Evolutionary conservation across 2,113 vertebrate genomes (phyloP).

Genomic region (Oryzias celebensis): DNA sequence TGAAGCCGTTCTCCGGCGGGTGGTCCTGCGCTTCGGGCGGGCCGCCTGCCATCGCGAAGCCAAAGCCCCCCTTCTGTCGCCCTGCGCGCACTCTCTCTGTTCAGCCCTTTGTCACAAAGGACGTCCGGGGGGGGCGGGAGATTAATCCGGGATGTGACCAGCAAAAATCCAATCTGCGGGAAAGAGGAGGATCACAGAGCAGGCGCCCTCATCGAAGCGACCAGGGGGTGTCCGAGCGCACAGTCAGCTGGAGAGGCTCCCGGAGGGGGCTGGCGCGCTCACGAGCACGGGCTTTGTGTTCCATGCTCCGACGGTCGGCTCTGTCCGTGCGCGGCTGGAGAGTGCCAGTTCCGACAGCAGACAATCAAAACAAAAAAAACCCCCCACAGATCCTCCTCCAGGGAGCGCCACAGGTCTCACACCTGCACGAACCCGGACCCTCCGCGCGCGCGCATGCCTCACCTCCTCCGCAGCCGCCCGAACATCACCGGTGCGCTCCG

Average conservation of each 20-base stretch:
- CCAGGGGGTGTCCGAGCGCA: slow-evolving; percentile 38
- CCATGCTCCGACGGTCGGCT: slow-evolving; percentile 50
- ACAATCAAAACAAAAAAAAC: too few species aligned
- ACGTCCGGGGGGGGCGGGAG: slow-evolving; percentile 24
- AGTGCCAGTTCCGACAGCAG: slow-evolving; percentile 32
- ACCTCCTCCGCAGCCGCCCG: neutral
- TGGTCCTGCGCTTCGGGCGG: slow-evolving; percentile 70
- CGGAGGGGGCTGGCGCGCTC: slow-evolving; percentile 40
- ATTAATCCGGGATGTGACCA: slow-evolving; percentile 36
- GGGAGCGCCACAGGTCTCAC: slow-evolving; percentile 69
- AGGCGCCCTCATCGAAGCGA: slow-evolving; percentile 32
- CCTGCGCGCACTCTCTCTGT: slow-evolving; percentile 31
- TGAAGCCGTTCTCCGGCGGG: slow-evolving; percentile 77
- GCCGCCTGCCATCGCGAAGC: slow-evolving; percentile 72
- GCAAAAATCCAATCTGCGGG: slow-evolving; percentile 25
- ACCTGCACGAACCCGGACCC: slow-evolving; percentile 64
- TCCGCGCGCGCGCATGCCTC: slow-evolving; percentile 48
- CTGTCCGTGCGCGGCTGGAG: slow-evolving; percentile 53
- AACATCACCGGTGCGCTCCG: slow-evolving; percentile 10
- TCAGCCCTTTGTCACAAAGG: slow-evolving; percentile 66
- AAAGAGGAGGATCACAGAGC: slow-evolving; percentile 21
- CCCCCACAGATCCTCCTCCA: slow-evolving; percentile 22
- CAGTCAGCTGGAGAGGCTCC: slow-evolving; percentile 53
- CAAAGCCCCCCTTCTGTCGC: slow-evolving; percentile 38
- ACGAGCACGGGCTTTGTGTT: slow-evolving; percentile 49